Evolutionary conservation across 1,140 invertebrate species (phyloP).

Genomic region (Hypothenemus hampei): DNA sequence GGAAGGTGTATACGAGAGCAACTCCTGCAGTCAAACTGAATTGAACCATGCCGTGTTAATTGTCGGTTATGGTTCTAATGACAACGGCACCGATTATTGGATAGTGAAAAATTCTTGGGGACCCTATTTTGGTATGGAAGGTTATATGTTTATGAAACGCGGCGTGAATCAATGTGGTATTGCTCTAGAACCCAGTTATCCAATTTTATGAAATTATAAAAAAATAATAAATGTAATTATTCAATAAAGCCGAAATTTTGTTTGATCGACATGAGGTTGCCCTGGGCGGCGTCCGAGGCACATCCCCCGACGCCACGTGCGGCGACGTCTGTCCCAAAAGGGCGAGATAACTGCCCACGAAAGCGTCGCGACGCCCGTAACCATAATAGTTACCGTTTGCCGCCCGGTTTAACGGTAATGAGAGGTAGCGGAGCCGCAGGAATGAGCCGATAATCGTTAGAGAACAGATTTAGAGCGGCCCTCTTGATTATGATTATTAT

Average conservation of each 20-base stretch:
- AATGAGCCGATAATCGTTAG: conserved; percentile 21
- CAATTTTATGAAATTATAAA: conserved; percentile 58
- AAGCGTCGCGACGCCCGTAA: conserved; percentile 22
- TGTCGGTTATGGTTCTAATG: conserved; percentile 74
- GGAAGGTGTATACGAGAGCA: conserved; percentile 50
- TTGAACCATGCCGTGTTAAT: conserved; percentile 84
- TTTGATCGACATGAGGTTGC: not conserved
- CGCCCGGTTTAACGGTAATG: conserved; percentile 22
- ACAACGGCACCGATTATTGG: conserved; percentile 70
- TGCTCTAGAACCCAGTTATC: conserved; percentile 75
- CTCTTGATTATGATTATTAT: too few relatives aligned
- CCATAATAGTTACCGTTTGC: conserved; percentile 25
- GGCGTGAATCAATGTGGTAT: conserved; percentile 85
- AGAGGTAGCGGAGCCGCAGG: conserved; percentile 16
- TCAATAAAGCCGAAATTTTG: not conserved
- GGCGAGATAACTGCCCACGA: conserved; percentile 26
- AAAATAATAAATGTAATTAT: not conserved
- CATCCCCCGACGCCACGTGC: conserved; percentile 20
- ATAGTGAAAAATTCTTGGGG: conserved; percentile 84
- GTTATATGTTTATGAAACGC: conserved; percentile 84
- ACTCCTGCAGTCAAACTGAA: conserved; percentile 56
- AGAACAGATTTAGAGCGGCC: conserved; percentile 14
- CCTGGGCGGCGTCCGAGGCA: conserved; percentile 17
- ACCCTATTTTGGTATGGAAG: conserved; percentile 72
- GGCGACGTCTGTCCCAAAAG: conserved; percentile 20